Conservation (phyloP, 2,797 vertebrate species). For the Kryptolebias ocellatus region DNA sequence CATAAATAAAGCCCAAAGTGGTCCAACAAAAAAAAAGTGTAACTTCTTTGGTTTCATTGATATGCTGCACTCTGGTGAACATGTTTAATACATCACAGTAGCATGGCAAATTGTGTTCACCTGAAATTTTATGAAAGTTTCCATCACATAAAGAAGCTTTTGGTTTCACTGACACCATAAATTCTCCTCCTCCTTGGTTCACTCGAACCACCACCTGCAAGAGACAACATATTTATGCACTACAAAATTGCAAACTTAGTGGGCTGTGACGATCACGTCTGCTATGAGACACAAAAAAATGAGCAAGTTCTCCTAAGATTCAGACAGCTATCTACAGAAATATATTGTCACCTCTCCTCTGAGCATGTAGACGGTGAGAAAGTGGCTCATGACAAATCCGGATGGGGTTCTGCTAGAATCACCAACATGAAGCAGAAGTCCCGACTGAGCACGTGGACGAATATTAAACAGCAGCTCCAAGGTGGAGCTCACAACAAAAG, state of each 20-base stretch:
- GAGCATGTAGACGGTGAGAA: slow-evolving; percentile 87
- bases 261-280: neutral
- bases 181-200: slow-evolving; percentile 83
- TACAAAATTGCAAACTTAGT: neutral
- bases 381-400: slow-evolving; percentile 53
- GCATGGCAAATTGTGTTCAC: slow-evolving; percentile 69
- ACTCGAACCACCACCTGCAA: slow-evolving; percentile 86
- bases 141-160: slow-evolving; percentile 86
- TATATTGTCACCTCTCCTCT: slow-evolving; percentile 83
- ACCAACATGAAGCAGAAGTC: slow-evolving; percentile 85
- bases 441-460: slow-evolving; percentile 83
- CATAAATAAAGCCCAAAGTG: neutral
- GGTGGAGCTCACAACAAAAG: slow-evolving; percentile 80
- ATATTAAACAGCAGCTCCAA: slow-evolving; percentile 88
- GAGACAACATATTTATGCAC: slow-evolving; percentile 4
- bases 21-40: neutral
- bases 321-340: neutral
- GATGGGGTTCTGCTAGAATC: slow-evolving; percentile 52
- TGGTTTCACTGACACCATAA: slow-evolving; percentile 84
- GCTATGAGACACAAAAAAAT: neutral
- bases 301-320: neutral
- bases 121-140: slow-evolving; percentile 89
- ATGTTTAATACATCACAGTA: neutral
- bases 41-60: too few relatives aligned
- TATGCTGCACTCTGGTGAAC: neutral